Base-by-base conservation (phyloP, 2,797 vertebrate species). In the Crocidura indochinensis region DNA sequence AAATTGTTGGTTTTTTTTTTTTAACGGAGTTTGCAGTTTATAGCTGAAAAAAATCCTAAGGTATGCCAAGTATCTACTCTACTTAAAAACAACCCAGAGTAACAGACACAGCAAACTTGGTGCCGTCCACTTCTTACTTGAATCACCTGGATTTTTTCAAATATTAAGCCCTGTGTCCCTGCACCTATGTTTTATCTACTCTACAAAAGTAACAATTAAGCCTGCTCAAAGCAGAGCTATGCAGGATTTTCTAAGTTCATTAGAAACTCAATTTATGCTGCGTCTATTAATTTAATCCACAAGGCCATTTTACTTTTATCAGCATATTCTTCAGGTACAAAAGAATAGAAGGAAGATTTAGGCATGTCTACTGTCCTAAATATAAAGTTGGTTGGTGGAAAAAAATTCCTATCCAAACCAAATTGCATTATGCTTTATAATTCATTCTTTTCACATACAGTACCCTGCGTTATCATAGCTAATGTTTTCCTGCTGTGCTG, bases 401-500 rank as follows among this genome's bases (percentile, higher is more conserved):
- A 96, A 94, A 96, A 96, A 92, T 64, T 95, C 94, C 92, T 94
- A 20, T 94, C 91, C 94, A n/a, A 95, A 93, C 97, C 95, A 96
- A 97, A 96, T 96, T 96, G 90, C 81, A 90, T 97, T 97, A 92
- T 96, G 94, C 88, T 96, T 87, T 96, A 74, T 92, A 95, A 96
- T 96, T 96, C 95, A 94, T 98, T 97, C 97, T 91, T 88, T 95
- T 97, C 96, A 93, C 93, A 91, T 96, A 92, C 87, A 94, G 96
- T 96, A 93, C 91, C 93, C 91, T 82, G 85, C 92, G 92, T 97
- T 98, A 94, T 97, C 97, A 84, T 96, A 96, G 97, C 96, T 98
- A 97, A 98, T 98, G 97, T 97, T 97, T 96, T 96, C 97, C 97
- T 94, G 97, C 97, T 95, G 97, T 87, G 97, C 96, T 88, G 95